Percentiles rank a stretch among this genome's conserved stretches.
Conservation (phyloP, 2,888 invertebrate genomes). For the Eilema griseolum region DNA sequence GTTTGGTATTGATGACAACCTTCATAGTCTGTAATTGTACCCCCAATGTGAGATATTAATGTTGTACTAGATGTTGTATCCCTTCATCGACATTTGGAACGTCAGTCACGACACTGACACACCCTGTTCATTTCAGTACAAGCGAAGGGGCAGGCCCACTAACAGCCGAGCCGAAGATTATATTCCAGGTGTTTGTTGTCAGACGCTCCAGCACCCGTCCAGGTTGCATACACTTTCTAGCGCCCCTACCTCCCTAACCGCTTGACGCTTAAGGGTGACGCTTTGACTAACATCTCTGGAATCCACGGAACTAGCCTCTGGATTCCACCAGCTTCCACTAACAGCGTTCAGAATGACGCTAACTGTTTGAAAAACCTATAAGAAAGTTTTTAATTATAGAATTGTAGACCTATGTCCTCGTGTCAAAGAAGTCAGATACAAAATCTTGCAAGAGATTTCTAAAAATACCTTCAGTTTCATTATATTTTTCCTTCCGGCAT, state of each 20-base stretch:
- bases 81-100: conserved; percentile 32
- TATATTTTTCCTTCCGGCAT: background rate
- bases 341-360: conserved; percentile 49
- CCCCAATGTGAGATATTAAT: conserved; percentile 34
- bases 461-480: background rate
- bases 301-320: conserved; percentile 30
- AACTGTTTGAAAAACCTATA: conserved; percentile 29
- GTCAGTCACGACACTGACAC: conserved; percentile 58
- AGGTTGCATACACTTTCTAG: conserved; percentile 79
- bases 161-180: conserved; percentile 75
- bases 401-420: background rate
- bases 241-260: conserved; percentile 63
- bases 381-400: background rate
- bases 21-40: conserved; percentile 37
- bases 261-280: conserved; percentile 73
- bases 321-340: conserved; percentile 39
- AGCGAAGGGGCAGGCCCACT: conserved; percentile 85
- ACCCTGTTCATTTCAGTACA: conserved; percentile 84
- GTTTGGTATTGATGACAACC: background rate
- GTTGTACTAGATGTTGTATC: conserved; percentile 54
- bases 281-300: conserved; percentile 70
- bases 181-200: conserved; percentile 71
- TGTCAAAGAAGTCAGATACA: background rate
- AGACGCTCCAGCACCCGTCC: conserved; percentile 69
- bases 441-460: background rate